Evolutionary conservation across 2,888 invertebrate genomes (phyloP).

Genomic region (Diploptera punctata): DNA sequence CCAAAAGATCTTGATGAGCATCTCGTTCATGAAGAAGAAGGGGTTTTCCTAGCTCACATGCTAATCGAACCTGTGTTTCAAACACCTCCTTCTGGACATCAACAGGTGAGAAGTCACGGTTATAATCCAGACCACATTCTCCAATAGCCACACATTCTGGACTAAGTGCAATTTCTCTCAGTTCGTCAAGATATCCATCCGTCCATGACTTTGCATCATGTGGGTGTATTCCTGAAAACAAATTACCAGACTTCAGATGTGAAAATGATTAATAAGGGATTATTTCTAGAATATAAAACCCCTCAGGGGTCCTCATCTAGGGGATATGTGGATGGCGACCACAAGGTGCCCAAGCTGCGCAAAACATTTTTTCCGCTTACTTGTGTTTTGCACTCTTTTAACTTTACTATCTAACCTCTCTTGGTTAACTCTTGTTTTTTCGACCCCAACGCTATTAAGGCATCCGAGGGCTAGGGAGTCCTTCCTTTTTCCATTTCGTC

Average conservation of each 20-base stretch:
- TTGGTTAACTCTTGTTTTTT: too few relatives aligned
- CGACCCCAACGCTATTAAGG: too few relatives aligned
- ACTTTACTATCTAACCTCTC: too few relatives aligned
- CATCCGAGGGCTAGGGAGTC: too few relatives aligned
- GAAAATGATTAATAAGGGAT: too few relatives aligned
- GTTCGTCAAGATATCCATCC: slow-evolving; percentile 62
- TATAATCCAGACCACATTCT: slow-evolving; percentile 94
- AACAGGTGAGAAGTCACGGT: slow-evolving; percentile 92
- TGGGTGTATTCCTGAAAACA: slow-evolving; percentile 78
- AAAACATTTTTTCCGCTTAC: too few relatives aligned
- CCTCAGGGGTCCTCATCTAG: too few relatives aligned
- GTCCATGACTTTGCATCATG: slow-evolving; percentile 94
- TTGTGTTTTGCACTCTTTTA: too few relatives aligned
- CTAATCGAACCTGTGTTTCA: slow-evolving; percentile 85
- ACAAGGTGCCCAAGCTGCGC: too few relatives aligned
- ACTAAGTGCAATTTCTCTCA: slow-evolving; percentile 76
- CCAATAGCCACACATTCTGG: slow-evolving; percentile 93
- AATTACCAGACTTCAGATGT: slow-evolving; percentile 33
- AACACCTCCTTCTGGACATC: slow-evolving; percentile 86
- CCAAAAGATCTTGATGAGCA: slow-evolving; percentile 84
- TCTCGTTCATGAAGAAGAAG: slow-evolving; percentile 92
- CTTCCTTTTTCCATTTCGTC: too few relatives aligned
- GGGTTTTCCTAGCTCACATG: slow-evolving; percentile 86
- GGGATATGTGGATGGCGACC: too few relatives aligned
- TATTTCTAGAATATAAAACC: too few relatives aligned